Conservation (phyloP, 2,113 vertebrate species). For the Pipra filicauda region DNA sequence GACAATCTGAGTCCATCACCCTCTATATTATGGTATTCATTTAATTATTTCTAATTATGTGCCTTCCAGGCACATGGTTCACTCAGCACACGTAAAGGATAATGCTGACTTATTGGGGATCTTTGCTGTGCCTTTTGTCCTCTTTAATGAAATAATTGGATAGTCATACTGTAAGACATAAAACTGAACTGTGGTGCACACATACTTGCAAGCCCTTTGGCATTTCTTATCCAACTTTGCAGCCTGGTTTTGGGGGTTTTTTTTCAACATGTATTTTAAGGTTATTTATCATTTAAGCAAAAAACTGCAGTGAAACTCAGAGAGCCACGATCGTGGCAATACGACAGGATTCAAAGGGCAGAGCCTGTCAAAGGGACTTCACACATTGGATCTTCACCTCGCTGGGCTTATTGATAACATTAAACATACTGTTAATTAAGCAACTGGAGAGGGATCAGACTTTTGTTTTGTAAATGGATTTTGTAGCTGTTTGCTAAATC, state of each 20-base stretch:
- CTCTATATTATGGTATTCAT: neutral
- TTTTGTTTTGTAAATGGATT: neutral
- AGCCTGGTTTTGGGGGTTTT: neutral
- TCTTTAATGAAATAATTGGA: neutral
- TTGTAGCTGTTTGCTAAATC: conserved; percentile 15
- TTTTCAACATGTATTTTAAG: neutral
- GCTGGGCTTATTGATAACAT: neutral
- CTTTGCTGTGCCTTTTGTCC: neutral
- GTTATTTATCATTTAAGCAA: neutral
- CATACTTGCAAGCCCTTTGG: neutral
- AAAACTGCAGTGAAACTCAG: neutral
- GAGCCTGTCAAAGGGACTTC: neutral
- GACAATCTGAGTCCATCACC: neutral
- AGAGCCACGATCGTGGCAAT: accelerated
- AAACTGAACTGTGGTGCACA: neutral
- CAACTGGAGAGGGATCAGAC: neutral
- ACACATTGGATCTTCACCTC: neutral
- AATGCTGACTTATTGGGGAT: neutral
- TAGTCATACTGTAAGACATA: neutral
- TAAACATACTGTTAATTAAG: neutral
- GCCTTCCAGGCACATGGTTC: neutral
- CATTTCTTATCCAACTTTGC: neutral
- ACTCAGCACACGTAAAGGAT: neutral
- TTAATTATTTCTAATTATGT: neutral
- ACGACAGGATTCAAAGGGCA: neutral